Evolutionary conservation across 37 sponge, comb jelly and placozoan species (phyloP).

Genomic region (Beroe ovata): DNA sequence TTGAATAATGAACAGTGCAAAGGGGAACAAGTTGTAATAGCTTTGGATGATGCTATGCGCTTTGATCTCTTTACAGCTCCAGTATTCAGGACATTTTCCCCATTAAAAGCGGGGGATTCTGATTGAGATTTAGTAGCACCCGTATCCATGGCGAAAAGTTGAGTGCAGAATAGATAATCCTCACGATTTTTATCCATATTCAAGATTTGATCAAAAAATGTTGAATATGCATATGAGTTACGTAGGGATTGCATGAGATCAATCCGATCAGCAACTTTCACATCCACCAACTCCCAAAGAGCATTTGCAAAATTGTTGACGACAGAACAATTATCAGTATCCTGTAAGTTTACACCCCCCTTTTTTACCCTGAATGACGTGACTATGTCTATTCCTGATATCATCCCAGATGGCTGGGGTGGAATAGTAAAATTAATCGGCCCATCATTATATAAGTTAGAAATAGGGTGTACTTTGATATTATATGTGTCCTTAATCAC

Average conservation of each 20-base stretch:
- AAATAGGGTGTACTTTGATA: constrained; percentile 6
- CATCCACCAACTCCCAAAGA: not conserved
- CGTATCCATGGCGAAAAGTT: not conserved
- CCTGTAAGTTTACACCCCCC: not conserved
- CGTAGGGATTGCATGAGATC: not conserved
- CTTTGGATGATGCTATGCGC: not conserved
- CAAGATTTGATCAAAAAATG: not conserved
- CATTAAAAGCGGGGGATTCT: not conserved
- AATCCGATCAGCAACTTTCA: not conserved
- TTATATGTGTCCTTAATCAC: not conserved
- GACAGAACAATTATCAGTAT: not conserved
- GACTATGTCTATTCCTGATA: not conserved
- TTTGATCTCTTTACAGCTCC: not conserved
- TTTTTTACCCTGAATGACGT: constrained; percentile 13
- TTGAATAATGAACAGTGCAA: constrained; percentile 1
- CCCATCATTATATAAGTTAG: not conserved
- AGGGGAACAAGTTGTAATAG: not conserved
- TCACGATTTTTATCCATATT: constrained; percentile 9
- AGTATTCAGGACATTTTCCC: not conserved
- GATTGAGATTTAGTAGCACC: not conserved
- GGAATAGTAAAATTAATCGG: constrained; percentile 17
- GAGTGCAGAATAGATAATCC: not conserved
- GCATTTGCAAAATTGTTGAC: constrained; percentile 32
- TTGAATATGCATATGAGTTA: constrained; percentile 4
- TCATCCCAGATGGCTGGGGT: not conserved